Percentiles rank a stretch among this genome's conserved stretches.
Conservation (phyloP, 2,113 vertebrate genomes). For the Perognathus longimembris region DNA sequence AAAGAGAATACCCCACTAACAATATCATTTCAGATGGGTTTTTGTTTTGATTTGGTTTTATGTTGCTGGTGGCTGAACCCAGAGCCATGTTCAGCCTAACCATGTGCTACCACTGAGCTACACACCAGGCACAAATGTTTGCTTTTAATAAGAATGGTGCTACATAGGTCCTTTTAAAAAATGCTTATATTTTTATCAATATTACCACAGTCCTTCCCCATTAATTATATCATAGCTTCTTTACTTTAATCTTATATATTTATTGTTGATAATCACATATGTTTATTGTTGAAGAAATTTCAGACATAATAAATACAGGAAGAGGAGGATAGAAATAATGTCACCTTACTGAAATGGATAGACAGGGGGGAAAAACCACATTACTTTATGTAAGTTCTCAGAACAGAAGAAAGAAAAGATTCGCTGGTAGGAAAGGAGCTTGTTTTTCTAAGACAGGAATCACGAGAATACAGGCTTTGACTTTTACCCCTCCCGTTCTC, state of each 20-base stretch:
- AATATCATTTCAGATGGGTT: no score
- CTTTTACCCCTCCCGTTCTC: background rate
- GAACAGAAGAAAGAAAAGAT: background rate
- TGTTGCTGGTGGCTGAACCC: no score
- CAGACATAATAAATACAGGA: background rate
- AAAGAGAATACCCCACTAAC: no score
- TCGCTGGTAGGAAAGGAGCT: background rate
- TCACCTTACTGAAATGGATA: background rate
- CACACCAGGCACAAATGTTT: background rate
- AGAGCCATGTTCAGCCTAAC: no score
- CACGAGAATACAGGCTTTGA: background rate
- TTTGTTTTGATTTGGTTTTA: no score
- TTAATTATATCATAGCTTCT: background rate
- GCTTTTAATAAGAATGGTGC: background rate
- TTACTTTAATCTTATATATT: background rate
- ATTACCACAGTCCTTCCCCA: background rate
- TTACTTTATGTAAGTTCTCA: background rate
- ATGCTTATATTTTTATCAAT: slow-evolving; percentile 22
- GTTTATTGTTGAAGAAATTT: slow-evolving; percentile 27
- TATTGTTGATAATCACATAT: background rate
- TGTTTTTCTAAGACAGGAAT: slow-evolving; percentile 1
- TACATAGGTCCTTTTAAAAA: background rate
- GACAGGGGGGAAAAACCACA: background rate
- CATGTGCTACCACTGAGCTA: no score
- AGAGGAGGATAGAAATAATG: background rate